Percentiles rank a stretch among this genome's conserved stretches.
Evolutionary conservation across 2,888 invertebrate genomes (phyloP).

Genomic region (Nymphalis c-album): DNA sequence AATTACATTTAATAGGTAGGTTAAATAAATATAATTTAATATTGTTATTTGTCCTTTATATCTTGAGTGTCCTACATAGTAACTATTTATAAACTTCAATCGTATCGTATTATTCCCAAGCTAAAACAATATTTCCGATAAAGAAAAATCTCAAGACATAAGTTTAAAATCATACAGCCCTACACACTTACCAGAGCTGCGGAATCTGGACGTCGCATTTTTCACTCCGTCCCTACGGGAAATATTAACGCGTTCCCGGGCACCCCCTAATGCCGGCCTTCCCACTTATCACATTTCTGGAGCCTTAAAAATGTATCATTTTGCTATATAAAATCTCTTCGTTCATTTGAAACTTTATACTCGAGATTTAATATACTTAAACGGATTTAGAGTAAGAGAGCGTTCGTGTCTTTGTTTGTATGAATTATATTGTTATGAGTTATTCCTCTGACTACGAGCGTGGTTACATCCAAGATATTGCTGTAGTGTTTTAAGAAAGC

Average conservation of each 20-base stretch:
- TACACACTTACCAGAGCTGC: neutral
- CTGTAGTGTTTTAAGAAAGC: too few species aligned
- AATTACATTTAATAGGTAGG: too few species aligned
- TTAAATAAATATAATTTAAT: too few species aligned
- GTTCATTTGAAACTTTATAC: neutral
- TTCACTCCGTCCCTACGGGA: slow-evolving; percentile 29
- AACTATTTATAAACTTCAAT: too few species aligned
- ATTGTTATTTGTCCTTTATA: too few species aligned
- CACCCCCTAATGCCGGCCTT: slow-evolving; percentile 18
- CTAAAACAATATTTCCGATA: neutral
- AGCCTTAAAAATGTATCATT: slow-evolving; percentile 21
- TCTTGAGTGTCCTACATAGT: too few species aligned
- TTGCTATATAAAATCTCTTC: neutral
- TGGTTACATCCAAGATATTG: too few species aligned
- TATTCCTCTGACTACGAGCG: too few species aligned
- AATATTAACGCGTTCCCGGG: slow-evolving; percentile 33
- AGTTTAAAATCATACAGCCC: slow-evolving; percentile 11
- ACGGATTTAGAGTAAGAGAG: too few species aligned
- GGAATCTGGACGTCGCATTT: slow-evolving; percentile 35
- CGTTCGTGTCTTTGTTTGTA: too few species aligned
- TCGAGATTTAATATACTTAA: too few species aligned
- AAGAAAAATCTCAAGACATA: slow-evolving; percentile 3
- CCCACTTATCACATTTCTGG: slow-evolving; percentile 32
- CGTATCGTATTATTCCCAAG: neutral
- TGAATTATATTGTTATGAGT: too few species aligned